Conservation (phyloP, 2,888 invertebrate species). For the Drosophila quasianomalipes region DNA sequence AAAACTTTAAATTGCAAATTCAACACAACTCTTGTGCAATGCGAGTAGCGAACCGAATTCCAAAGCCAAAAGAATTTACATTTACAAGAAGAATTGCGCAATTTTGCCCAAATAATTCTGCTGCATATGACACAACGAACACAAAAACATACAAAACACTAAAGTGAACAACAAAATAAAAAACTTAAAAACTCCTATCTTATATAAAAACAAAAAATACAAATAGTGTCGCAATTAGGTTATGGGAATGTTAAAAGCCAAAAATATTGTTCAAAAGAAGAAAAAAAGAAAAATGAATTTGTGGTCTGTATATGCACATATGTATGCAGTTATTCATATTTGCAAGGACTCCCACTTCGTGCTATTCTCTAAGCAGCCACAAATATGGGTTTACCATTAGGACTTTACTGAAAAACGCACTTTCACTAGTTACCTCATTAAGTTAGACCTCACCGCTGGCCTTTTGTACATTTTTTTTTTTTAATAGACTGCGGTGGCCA, state of each 20-base stretch:
- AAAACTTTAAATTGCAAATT: slow-evolving; percentile 69
- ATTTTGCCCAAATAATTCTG: slow-evolving; percentile 54
- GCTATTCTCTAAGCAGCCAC: background rate
- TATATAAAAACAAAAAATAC: background rate
- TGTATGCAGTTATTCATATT: background rate
- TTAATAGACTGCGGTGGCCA: slow-evolving; percentile 11
- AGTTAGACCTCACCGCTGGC: background rate
- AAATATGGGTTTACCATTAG: background rate
- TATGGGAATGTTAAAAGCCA: background rate
- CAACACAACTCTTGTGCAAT: slow-evolving; percentile 55
- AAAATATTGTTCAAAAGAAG: background rate
- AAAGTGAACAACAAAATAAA: slow-evolving; percentile 6
- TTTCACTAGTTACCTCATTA: background rate
- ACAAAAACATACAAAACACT: slow-evolving; percentile 8
- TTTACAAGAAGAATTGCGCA: slow-evolving; percentile 57
- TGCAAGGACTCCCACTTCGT: background rate
- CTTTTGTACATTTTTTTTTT: background rate
- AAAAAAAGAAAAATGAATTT: background rate
- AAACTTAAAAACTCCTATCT: slow-evolving; percentile 5
- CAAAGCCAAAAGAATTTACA: slow-evolving; percentile 61
- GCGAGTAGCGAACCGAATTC: slow-evolving; percentile 29
- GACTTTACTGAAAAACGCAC: background rate
- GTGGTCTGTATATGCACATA: background rate
- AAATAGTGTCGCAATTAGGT: slow-evolving; percentile 27
- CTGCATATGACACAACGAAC: slow-evolving; percentile 41